These are phyloP conservation scores for Akabosia matsudoensis DNA, from an alignment of 1,140 invertebrate genomes.

Conservation along the genomic window DNA sequence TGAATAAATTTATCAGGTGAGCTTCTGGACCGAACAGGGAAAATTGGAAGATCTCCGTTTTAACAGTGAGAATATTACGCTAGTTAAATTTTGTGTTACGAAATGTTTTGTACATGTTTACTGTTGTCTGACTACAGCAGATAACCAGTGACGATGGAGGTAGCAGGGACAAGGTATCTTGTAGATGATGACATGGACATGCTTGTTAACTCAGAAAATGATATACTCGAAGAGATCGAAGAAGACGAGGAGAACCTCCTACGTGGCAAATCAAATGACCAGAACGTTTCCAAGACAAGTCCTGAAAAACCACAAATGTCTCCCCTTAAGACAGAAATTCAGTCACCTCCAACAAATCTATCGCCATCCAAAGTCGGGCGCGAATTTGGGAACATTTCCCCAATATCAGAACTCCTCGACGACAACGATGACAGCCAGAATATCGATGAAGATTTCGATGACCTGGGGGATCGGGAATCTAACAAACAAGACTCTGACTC, in stretches of 20 bases:
- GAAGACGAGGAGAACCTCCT: background rate
- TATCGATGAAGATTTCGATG: background rate
- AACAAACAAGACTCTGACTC: background rate
- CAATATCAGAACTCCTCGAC: constrained; percentile 11
- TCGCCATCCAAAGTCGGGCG: background rate
- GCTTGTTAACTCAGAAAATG: background rate
- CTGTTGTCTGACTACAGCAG: too few species aligned
- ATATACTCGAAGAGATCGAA: background rate
- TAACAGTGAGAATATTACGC: too few species aligned
- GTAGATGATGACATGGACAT: background rate
- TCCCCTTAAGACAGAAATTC: background rate
- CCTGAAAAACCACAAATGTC: background rate
- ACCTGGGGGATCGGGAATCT: background rate
- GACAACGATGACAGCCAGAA: too few species aligned
- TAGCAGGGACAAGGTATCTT: background rate
- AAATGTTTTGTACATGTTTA: too few species aligned
- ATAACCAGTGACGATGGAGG: too few species aligned
- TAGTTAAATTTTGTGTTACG: too few species aligned
- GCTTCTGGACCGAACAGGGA: too few species aligned
- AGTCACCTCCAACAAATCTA: background rate
- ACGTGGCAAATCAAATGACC: background rate
- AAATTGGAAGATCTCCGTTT: too few species aligned
- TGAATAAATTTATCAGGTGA: too few species aligned
- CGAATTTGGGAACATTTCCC: constrained; percentile 12
- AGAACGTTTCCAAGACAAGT: background rate